These are phyloP conservation scores for Micronycteris hirsuta DNA, from an alignment of 2,113 vertebrate species.

Conservation along the genomic window DNA sequence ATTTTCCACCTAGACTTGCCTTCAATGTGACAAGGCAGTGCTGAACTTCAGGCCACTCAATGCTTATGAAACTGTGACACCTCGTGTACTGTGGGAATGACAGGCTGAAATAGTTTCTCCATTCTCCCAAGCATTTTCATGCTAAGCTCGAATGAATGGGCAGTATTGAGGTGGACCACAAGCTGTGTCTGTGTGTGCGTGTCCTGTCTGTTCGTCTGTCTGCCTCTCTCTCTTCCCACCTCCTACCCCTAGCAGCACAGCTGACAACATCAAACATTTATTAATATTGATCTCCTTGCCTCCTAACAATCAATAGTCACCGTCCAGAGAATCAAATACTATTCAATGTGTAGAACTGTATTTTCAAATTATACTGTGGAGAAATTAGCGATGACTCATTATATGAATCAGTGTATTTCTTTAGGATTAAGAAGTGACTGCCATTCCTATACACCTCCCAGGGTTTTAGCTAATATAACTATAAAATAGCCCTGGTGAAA, in stretches of 20 bases:
- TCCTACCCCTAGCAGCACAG: neutral
- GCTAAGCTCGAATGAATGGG: neutral
- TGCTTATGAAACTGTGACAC: slow-evolving; percentile 26
- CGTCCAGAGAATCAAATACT: slow-evolving; percentile 41
- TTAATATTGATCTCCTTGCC: slow-evolving; percentile 56
- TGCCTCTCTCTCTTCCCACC: neutral
- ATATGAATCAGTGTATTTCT: slow-evolving; percentile 27
- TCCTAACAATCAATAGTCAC: slow-evolving; percentile 55
- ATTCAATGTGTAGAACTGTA: slow-evolving; percentile 31
- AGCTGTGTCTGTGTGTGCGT: neutral
- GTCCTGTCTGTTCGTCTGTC: neutral
- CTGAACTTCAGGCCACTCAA: neutral
- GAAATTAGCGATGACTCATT: slow-evolving; percentile 53
- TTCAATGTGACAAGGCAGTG: neutral
- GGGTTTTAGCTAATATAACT: slow-evolving; percentile 21
- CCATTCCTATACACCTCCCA: neutral
- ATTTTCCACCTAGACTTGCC: neutral
- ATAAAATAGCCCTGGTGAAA: slow-evolving; percentile 28
- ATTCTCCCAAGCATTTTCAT: slow-evolving; percentile 12
- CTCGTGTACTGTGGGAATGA: neutral
- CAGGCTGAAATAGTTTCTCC: neutral
- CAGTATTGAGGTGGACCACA: slow-evolving; percentile 2
- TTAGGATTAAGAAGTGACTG: slow-evolving; percentile 21
- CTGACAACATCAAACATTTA: slow-evolving; percentile 59
- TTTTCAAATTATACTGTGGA: slow-evolving; percentile 46